Evolutionary conservation across 2,888 invertebrate genomes (phyloP), one percentile per base, ranked within the genome.

Genomic region (Frankliniella fusca): DNA sequence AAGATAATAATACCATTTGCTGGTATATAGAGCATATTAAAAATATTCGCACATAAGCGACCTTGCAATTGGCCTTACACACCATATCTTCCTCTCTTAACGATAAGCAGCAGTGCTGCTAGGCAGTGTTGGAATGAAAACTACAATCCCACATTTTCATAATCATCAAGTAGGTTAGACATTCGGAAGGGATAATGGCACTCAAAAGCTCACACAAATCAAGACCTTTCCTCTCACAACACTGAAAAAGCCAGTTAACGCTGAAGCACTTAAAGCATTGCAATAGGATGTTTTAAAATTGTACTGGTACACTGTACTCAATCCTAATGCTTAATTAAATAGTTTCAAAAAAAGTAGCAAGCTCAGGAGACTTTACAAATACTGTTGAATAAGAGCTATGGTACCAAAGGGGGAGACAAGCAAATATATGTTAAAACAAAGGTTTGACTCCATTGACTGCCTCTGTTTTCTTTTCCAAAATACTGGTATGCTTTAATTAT

Each of bases 41-140:
- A 76, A 76, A 76, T 76, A 76, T 27, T 76, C 27, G 70, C 70
- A 76, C 70, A n/a, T 11, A 76, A 27, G 23, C 70, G 23, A 76
- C 23, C 27, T 12, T 76, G 23, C 70, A 76, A 27, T 76, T 27
- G 8, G 23, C 23, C 12, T 27, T 8, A 23, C 23, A 76, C 12
- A 27, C 70, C 23, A 76, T 76, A 23, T 23, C 70, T 27, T 38
- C 5, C 38, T 38, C 38, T 38, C 38, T 38, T 38, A 38, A 38
- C 38, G 5, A 38, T 38, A 38, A 5, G 38, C 38, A 23, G 70
- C 27, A 76, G 27, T 10, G 12, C 12, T 27, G 8, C 27, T 9
- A 9, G 12, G 23, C 70, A 76, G 70, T 76, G 1, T 23, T 76
- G 23, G 23, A 23, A 76, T 12, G 8, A n/a, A 23, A 3, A n/a